These are phyloP conservation scores for Hermaeophaga mercurialis DNA, from an alignment of 2,888 invertebrate species.

Conservation along the genomic window DNA sequence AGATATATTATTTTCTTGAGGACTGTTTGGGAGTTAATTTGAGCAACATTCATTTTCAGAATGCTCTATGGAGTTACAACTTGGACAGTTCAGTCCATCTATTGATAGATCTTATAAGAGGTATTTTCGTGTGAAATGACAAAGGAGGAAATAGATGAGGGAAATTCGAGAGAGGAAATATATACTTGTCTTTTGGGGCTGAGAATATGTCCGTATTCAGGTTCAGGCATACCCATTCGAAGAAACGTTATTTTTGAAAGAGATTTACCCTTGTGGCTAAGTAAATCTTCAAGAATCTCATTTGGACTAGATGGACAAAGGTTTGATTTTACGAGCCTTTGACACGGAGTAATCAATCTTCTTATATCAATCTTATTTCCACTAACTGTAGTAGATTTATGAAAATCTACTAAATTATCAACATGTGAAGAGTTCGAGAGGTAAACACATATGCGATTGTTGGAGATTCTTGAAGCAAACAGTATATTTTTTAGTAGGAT, in stretches of 20 bases:
- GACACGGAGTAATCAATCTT: neutral
- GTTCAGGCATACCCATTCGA: slow-evolving; percentile 1
- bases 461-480: slow-evolving; percentile 1
- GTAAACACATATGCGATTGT: too few relatives aligned
- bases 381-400: neutral
- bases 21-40: neutral
- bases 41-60: neutral
- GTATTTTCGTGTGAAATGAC: slow-evolving; percentile 3
- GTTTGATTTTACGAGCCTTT: slow-evolving; percentile 8
- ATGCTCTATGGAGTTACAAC: slow-evolving; percentile 2
- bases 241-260: slow-evolving; percentile 4
- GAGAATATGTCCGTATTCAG: neutral
- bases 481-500: slow-evolving; percentile 7
- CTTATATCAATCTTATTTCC: slow-evolving; percentile 2
- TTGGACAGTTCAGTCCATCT: slow-evolving; percentile 6
- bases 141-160: neutral
- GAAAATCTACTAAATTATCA: neutral
- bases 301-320: neutral
- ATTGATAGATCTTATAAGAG: neutral
- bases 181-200: neutral
- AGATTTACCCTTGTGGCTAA: slow-evolving; percentile 3
- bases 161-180: slow-evolving; percentile 1
- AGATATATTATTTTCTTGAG: too few relatives aligned
- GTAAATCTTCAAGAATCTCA: slow-evolving; percentile 1
- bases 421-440: neutral